Base-by-base conservation (phyloP, 2,113 vertebrate species). In the Lepus timidus region DNA sequence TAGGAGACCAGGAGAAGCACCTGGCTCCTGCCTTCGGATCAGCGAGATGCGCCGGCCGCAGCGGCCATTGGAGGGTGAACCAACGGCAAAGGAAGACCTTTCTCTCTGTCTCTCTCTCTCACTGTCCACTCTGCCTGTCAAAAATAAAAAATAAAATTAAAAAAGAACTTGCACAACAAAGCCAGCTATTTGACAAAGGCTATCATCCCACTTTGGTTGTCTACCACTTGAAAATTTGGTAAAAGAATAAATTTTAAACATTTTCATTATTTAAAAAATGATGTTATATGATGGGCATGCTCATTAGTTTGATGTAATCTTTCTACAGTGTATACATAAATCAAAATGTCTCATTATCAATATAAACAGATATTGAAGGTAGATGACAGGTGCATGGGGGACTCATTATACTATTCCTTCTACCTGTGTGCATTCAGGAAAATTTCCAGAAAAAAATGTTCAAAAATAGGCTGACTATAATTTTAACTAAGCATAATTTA, bases 401-500 rank as follows among this genome's bases (percentile, higher is more conserved):
- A 51, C 61, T 61, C 36, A 78, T 27, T 58, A 51, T 85, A 55
- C 4, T 67, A 67, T 71, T 65, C 73, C 90, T 80, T 25, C 22
- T 70, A 68, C 20, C 44, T 95, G 13, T 65, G 51, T 90, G 23
- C 7, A 85, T 74, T 88, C 70, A 49, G 55, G 51, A 83, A 75
- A 68, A 25, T 23, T 76, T 92, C 22, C 19, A 89, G 27, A 88
- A 87, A 61, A 49, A 89, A 44, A 65, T 61, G 12, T 67, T 93
- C 1, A 13, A 64, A 86, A 81, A 78, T 65, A 16, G 64, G 0
- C 70, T 89, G 23, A 65, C 29, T 88, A 61, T 65, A 27, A 89
- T 71, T 91, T 95, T 80, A 80, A 58, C 75, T 65, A 75, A 85
- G 13, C 19, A 58, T 75, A 81, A 68, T 81, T 91, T 65, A 86